Percentiles rank a stretch among this genome's conserved stretches.
phyloP scores from a whole-genome alignment of 2,797 vertebrate genomes.

The Microcaecilia unicolor region DNA sequence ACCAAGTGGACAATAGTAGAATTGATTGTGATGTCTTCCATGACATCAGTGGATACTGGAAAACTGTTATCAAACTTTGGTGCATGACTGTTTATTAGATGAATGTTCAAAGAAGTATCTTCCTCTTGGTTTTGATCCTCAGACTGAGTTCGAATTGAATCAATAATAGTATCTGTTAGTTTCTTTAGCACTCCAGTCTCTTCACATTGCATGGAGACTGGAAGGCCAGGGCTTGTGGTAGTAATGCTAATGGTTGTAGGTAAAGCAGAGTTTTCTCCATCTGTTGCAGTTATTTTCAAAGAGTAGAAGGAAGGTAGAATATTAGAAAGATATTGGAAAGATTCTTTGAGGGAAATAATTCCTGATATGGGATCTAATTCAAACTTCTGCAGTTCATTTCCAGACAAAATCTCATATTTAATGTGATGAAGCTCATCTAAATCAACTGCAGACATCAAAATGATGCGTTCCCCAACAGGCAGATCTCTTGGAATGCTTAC shows the following conservation, averaged over 20 bases:
- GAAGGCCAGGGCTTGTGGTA: conserved; percentile 54
- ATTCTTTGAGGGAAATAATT: conserved; percentile 59
- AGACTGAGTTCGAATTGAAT: conserved; percentile 70
- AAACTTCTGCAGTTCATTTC: conserved; percentile 79
- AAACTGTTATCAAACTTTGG: conserved; percentile 75
- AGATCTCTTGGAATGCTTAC: conserved; percentile 67
- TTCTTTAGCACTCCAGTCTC: conserved; percentile 78
- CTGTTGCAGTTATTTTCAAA: conserved; percentile 74
- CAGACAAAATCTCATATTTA: conserved; percentile 72
- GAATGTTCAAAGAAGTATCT: conserved; percentile 66
- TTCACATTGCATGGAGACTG: conserved; percentile 59
- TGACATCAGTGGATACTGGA: conserved; percentile 72
- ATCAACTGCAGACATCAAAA: conserved; percentile 78
- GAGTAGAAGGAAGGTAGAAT: conserved; percentile 47
- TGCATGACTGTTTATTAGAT: conserved; percentile 75
- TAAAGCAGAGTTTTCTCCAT: conserved; percentile 74
- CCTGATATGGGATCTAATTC: conserved; percentile 74
- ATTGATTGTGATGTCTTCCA: conserved; percentile 64
- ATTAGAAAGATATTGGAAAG: conserved; percentile 44
- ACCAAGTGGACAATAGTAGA: conserved; percentile 65
- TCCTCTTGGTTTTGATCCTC: conserved; percentile 62
- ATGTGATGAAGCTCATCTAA: conserved; percentile 85
- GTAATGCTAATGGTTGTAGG: conserved; percentile 72
- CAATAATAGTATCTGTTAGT: conserved; percentile 77
- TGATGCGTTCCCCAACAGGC: conserved; percentile 55